Conservation (phyloP, 2,888 invertebrate genomes). For the Meiosimyza decipiens region DNA sequence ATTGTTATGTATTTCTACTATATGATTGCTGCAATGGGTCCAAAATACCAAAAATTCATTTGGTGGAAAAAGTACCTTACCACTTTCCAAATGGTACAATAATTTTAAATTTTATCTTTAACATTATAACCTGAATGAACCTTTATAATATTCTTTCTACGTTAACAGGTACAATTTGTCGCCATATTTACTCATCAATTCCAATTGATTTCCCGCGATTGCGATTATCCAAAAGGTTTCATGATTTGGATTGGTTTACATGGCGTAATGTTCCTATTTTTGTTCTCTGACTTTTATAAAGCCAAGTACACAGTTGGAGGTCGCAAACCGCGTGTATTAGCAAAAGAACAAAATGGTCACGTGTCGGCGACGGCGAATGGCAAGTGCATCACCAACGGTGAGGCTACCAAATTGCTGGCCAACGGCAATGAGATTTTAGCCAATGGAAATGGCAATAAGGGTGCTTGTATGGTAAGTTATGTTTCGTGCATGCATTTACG, state of each 20-base stretch:
- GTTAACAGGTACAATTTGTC: constrained; percentile 87
- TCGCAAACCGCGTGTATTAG: constrained; percentile 50
- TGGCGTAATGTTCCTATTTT: constrained; percentile 91
- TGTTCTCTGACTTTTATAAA: constrained; percentile 96
- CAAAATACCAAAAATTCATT: constrained; percentile 89
- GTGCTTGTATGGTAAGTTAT: constrained; percentile 78
- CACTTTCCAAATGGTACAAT: constrained; percentile 88
- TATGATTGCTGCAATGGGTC: constrained; percentile 94
- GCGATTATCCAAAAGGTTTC: constrained; percentile 90
- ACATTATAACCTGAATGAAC: not conserved
- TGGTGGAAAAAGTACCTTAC: constrained; percentile 99
- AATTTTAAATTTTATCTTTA: constrained; percentile 7
- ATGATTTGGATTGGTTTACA: constrained; percentile 96
- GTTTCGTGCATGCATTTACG: no score
- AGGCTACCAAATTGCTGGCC: constrained; percentile 43
- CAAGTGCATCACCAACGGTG: constrained; percentile 47
- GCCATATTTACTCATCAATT: constrained; percentile 91
- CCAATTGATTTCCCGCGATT: constrained; percentile 88
- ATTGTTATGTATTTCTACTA: constrained; percentile 98
- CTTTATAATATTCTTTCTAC: constrained; percentile 27
- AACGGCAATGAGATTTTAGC: constrained; percentile 45
- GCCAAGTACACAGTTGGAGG: constrained; percentile 74
- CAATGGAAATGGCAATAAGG: constrained; percentile 62
- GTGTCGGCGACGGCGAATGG: constrained; percentile 44
- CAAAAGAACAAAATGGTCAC: constrained; percentile 35